A percentile compares a stretch with the other conserved stretches of the same genome.
Conservation (phyloP, 2,888 invertebrate species). For the Rotaria sp. region DNA sequence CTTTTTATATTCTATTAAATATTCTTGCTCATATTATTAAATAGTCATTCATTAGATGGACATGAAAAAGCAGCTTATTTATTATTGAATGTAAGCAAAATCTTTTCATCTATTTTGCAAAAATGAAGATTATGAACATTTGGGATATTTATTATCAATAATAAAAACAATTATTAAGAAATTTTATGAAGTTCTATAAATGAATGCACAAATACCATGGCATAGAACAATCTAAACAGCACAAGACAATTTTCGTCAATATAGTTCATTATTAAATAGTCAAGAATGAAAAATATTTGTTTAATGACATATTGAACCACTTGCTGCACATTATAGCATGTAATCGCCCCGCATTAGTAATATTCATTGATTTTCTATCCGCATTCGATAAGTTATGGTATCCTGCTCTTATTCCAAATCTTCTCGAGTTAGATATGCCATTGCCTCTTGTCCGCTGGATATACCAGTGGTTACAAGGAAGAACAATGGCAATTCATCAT, state of each 20-base stretch:
- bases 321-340: constrained; percentile 60
- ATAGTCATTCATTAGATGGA: constrained; percentile 60
- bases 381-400: too few relatives aligned
- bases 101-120: constrained; percentile 40
- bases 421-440: too few relatives aligned
- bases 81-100: constrained; percentile 48
- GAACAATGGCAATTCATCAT: too few relatives aligned
- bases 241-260: constrained; percentile 62
- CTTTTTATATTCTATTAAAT: constrained; percentile 41
- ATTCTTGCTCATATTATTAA: constrained; percentile 53
- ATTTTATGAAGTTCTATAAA: constrained; percentile 50
- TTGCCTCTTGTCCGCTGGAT: too few relatives aligned
- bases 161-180: constrained; percentile 63
- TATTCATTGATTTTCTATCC: too few relatives aligned
- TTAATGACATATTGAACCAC: constrained; percentile 57
- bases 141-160: constrained; percentile 63
- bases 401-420: too few relatives aligned
- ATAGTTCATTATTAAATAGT: constrained; percentile 53
- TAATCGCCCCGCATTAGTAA: too few relatives aligned
- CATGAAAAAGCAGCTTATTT: constrained; percentile 61
- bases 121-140: constrained; percentile 58
- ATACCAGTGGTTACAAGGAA: too few relatives aligned
- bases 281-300: constrained; percentile 60
- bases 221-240: constrained; percentile 61
- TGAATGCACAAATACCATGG: constrained; percentile 56